Evolutionary conservation across 2,113 vertebrate species (phyloP).

Genomic region (Rhombomys opimus): DNA sequence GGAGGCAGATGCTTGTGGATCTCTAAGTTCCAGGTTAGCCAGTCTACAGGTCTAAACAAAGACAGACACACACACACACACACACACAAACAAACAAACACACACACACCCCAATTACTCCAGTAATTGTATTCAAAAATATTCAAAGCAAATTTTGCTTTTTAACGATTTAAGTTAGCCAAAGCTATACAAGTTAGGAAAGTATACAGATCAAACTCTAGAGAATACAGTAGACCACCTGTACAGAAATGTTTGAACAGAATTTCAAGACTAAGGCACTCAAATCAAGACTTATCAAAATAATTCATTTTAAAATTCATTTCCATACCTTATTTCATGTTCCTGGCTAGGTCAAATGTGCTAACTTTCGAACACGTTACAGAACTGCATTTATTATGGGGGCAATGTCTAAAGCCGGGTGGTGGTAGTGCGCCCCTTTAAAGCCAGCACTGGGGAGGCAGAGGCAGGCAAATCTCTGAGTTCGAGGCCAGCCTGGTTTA

Average conservation of each 20-base stretch:
- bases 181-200: constrained; percentile 3
- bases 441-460: too few relatives aligned
- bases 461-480: too few relatives aligned
- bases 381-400: not conserved
- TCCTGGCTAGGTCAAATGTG: not conserved
- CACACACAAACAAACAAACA: not conserved
- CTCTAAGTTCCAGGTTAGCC: not conserved
- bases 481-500: too few relatives aligned
- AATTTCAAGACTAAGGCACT: not conserved
- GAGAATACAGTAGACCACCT: not conserved
- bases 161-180: not conserved
- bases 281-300: constrained; percentile 22
- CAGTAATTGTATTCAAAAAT: constrained; percentile 14
- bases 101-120: not conserved
- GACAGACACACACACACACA: not conserved
- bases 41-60: not conserved
- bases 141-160: constrained; percentile 23
- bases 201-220: not conserved
- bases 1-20: not conserved
- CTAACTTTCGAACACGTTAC: not conserved
- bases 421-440: too few relatives aligned
- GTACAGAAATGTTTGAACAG: not conserved
- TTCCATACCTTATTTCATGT: constrained; percentile 1
- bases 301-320: not conserved
- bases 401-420: too few relatives aligned